These are phyloP conservation scores for Nibea coibor DNA, from an alignment of 2,113 vertebrate genomes.

Conservation along the genomic window DNA sequence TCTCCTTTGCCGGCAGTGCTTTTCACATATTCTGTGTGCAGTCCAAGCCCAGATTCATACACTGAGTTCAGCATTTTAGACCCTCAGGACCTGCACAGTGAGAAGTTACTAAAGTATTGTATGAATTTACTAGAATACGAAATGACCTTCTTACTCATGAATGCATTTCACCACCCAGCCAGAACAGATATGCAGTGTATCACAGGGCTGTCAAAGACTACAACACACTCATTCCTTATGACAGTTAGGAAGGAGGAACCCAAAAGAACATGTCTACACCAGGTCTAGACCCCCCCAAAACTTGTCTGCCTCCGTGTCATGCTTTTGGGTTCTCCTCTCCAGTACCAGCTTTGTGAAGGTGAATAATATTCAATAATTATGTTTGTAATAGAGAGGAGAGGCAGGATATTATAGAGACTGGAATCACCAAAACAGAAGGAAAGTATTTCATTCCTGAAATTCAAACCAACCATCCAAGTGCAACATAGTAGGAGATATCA, in stretches of 20 bases:
- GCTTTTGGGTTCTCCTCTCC: no score
- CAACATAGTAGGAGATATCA: not conserved
- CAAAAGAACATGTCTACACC: not conserved
- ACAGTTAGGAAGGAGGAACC: not conserved
- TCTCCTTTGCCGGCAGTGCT: constrained; percentile 35
- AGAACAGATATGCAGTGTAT: not conserved
- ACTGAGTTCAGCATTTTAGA: constrained; percentile 25
- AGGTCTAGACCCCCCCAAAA: no score
- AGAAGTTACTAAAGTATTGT: constrained; percentile 18
- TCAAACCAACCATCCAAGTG: not conserved
- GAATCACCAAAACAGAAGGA: not conserved
- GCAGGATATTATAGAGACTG: not conserved
- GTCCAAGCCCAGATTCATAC: constrained; percentile 27
- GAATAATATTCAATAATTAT: no score
- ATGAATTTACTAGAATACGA: constrained; percentile 42
- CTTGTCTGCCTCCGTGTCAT: no score
- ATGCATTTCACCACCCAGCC: constrained; percentile 23
- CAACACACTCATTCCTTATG: not conserved
- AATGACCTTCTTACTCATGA: constrained; percentile 25
- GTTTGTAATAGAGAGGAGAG: not conserved
- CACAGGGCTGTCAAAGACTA: constrained; percentile 2
- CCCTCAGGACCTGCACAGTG: constrained; percentile 31
- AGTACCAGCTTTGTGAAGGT: no score
- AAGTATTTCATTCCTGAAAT: not conserved
- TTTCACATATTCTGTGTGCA: constrained; percentile 45